A percentile compares a stretch with the other conserved stretches of the same genome.
Conservation (phyloP, 2,797 vertebrate genomes). For the Aselliscus stoliczkanus region DNA sequence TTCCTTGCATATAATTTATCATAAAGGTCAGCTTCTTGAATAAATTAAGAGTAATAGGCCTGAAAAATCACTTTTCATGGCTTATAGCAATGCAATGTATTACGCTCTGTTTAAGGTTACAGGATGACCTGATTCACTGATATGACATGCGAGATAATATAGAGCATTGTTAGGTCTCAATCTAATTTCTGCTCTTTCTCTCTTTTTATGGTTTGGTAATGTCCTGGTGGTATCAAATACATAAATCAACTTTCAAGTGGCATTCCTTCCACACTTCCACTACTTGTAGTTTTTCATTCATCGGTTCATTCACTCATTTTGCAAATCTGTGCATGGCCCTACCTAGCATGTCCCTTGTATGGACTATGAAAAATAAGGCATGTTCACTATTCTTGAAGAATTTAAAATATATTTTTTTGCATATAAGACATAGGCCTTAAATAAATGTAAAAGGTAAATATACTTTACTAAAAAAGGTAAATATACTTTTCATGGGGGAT, state of each 20-base stretch:
- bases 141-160: background rate
- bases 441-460: background rate
- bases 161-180: background rate
- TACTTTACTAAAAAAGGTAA: background rate
- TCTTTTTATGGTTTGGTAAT: background rate
- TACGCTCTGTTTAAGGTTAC: background rate
- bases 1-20: constrained; percentile 54
- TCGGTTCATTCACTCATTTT: background rate
- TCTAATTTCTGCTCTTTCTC: background rate
- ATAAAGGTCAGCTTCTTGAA: constrained; percentile 31
- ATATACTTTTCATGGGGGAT: background rate
- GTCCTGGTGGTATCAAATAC: background rate
- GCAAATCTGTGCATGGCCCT: background rate
- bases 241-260: background rate
- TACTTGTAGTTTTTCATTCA: background rate
- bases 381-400: background rate
- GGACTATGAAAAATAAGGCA: background rate
- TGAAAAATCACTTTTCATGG: constrained; percentile 41
- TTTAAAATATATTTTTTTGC: background rate
- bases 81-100: background rate
- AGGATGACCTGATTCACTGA: background rate
- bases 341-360: background rate
- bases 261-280: background rate
- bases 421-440: background rate
- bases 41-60: constrained; percentile 40